Percentiles rank a stretch among this genome's conserved stretches.
Conservation (phyloP, 2,888 invertebrate genomes). For the Tanypteryx hageni region DNA sequence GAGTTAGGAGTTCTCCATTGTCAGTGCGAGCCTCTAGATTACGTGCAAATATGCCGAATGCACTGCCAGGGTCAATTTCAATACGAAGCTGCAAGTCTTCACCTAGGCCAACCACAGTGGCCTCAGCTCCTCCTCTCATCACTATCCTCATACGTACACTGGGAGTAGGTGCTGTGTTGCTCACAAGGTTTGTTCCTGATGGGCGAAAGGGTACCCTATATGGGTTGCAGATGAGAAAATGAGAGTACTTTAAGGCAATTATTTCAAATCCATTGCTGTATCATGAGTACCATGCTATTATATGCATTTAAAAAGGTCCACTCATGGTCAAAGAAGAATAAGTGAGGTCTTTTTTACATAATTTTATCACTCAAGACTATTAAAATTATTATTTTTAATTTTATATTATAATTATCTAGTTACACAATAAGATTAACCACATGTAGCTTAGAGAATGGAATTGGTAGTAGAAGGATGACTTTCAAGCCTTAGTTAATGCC, state of each 20-base stretch:
- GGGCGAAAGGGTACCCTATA: slow-evolving; percentile 73
- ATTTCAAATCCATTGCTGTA: neutral
- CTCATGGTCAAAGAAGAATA: too few species aligned
- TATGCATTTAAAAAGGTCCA: too few species aligned
- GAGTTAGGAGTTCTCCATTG: slow-evolving; percentile 74
- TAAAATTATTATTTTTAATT: too few species aligned
- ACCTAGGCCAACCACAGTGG: slow-evolving; percentile 75
- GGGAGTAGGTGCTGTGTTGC: slow-evolving; percentile 75
- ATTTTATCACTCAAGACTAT: too few species aligned
- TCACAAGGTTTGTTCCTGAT: slow-evolving; percentile 74
- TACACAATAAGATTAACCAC: too few species aligned
- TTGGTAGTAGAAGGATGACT: too few species aligned
- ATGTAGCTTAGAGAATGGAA: too few species aligned
- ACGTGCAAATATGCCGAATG: slow-evolving; percentile 75
- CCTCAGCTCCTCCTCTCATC: slow-evolving; percentile 73
- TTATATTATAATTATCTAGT: too few species aligned
- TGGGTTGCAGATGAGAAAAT: slow-evolving; percentile 30
- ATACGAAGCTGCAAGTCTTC: slow-evolving; percentile 74
- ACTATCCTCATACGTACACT: slow-evolving; percentile 75
- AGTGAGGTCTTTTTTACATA: too few species aligned
- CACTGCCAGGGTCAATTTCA: slow-evolving; percentile 74
- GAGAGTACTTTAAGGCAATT: neutral
- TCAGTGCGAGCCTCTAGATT: slow-evolving; percentile 75
- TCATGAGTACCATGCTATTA: neutral
- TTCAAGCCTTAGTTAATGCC: too few species aligned